Percentiles rank a stretch among this genome's conserved stretches.
phyloP scores from a whole-genome alignment of 2,113 vertebrate genomes.

The Eonycteris spelaea region DNA sequence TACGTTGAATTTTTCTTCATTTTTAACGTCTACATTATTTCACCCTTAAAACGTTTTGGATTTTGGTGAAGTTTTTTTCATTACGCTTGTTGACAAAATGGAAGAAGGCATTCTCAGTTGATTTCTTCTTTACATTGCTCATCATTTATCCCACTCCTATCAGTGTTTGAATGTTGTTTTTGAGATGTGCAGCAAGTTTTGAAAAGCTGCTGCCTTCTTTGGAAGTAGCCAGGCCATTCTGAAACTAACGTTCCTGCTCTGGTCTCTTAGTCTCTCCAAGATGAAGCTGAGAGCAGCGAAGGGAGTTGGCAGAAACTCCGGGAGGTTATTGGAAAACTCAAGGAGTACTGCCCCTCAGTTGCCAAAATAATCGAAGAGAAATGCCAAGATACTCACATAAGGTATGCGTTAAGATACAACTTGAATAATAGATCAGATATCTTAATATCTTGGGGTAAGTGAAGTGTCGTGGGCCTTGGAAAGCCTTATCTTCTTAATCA shows the following conservation, averaged over 20 bases:
- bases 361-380: slow-evolving; percentile 80
- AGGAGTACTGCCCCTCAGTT: slow-evolving; percentile 79
- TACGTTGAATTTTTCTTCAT: not conserved
- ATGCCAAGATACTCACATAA: slow-evolving; percentile 71
- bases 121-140: not conserved
- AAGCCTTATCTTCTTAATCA: not conserved
- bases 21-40: not conserved
- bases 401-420: slow-evolving; percentile 75
- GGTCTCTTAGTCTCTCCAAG: slow-evolving; percentile 83
- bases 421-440: not conserved
- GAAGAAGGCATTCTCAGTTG: not conserved
- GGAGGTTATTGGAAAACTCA: slow-evolving; percentile 75
- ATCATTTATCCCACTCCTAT: not conserved
- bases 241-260: not conserved
- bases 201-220: not conserved
- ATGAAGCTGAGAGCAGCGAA: slow-evolving; percentile 81
- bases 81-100: not conserved
- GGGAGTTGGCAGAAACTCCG: slow-evolving; percentile 83
- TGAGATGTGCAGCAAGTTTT: not conserved
- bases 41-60: not conserved
- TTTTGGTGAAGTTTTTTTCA: not conserved
- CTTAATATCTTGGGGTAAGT: no score
- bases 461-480: not conserved
- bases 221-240: not conserved
- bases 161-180: not conserved